Evolutionary conservation across 1,140 invertebrate genomes (phyloP).

Genomic region (Heliconius himera): DNA sequence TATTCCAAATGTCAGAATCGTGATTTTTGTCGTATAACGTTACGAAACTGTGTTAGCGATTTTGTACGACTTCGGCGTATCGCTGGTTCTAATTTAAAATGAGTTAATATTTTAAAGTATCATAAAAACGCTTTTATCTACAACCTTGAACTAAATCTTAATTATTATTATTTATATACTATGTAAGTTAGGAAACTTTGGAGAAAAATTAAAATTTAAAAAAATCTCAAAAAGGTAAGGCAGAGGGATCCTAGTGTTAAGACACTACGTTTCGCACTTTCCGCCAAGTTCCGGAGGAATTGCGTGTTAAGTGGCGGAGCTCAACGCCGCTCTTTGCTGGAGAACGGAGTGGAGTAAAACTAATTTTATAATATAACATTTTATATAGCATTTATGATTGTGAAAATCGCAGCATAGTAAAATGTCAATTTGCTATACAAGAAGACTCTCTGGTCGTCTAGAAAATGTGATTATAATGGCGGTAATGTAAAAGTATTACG

Average conservation of each 20-base stretch:
- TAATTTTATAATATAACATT: background rate
- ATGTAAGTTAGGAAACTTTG: background rate
- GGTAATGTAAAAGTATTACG: slow-evolving; percentile 54
- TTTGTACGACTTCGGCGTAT: slow-evolving; percentile 14
- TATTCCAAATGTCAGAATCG: slow-evolving; percentile 78
- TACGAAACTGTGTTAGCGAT: slow-evolving; percentile 61
- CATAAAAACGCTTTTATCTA: slow-evolving; percentile 19
- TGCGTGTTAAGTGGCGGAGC: too few species aligned
- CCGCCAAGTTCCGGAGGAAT: too few species aligned
- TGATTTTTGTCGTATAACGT: slow-evolving; percentile 75
- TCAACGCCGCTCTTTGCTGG: too few species aligned
- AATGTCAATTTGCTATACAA: slow-evolving; percentile 10
- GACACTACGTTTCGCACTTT: too few species aligned
- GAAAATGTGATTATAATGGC: slow-evolving; percentile 71
- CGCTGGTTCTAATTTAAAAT: slow-evolving; percentile 34
- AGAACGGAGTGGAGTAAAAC: too few species aligned
- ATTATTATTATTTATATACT: background rate
- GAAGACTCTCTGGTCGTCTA: slow-evolving; percentile 58
- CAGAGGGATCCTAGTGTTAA: too few species aligned
- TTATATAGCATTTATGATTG: background rate
- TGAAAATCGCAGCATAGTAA: background rate
- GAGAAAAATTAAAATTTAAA: too few species aligned
- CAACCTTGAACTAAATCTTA: background rate
- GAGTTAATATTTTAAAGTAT: slow-evolving; percentile 60
- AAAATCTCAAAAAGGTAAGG: too few species aligned